Evolutionary conservation across 2,888 invertebrate species (phyloP), one percentile per base, ranked within the genome.

Genomic region (Leptopilina myrica): DNA sequence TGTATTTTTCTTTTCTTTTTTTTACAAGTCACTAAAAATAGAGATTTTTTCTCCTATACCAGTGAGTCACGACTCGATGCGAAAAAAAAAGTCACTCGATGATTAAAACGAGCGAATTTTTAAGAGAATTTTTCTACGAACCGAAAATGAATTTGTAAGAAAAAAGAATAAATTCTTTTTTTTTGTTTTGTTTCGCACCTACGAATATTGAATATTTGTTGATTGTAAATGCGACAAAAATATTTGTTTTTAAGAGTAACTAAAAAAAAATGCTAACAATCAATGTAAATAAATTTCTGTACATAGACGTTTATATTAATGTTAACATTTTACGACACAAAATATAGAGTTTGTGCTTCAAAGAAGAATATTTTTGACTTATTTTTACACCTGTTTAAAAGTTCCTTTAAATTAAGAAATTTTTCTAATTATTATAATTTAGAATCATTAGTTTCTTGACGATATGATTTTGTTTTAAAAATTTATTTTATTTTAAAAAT

Each of bases 211-310:
- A 43, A 43, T 43, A 43, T 43, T 43, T 56, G 33, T 73, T 73
- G 11, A 49, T 33, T 11, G 73, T 59, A 56, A 56, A 73, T 56
- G 56, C 20, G 40, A 1, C 26, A 73, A 56, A 49, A 49, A 43
- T 8, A 43, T 8, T 53, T n/a, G 53, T 56, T 73, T 56, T 56
- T 40, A 59, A 53, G 69, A 53, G 33, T 15, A 73, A 69, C 14
- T 56, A 8, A 43, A 59, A 33, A 33, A 33, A 33, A 20, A 73
- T 2, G 33, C 11, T 11, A 73, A 59, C 56, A 33, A 15, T n/a
- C n/a, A 56, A 40, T 73, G 73, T 73, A 73, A 73, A 73, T 73
- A 73, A 59, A 73, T 56, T 40, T 73, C 11, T 73, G 73, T 73
- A 73, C 26, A 73, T 73, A 73, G 49, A 49, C 73, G 56, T 73